Evolutionary conservation across 2,888 invertebrate genomes (phyloP).

Genomic region (Drosophila putrida): DNA sequence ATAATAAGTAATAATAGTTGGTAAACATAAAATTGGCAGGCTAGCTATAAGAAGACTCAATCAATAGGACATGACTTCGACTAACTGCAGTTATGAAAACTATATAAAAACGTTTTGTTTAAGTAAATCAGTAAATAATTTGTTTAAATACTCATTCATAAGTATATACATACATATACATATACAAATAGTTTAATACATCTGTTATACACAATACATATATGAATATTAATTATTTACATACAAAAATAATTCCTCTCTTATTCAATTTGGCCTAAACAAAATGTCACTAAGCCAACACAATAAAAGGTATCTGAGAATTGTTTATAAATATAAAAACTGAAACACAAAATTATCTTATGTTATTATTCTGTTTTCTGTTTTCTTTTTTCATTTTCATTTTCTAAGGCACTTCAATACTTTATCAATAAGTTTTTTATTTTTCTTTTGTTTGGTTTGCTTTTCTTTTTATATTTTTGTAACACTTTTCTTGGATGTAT

Average conservation of each 20-base stretch:
- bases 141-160: slow-evolving; percentile 31
- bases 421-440: slow-evolving; percentile 55
- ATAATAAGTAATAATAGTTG: slow-evolving; percentile 34
- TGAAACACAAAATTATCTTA: slow-evolving; percentile 37
- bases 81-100: slow-evolving; percentile 51
- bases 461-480: slow-evolving; percentile 16
- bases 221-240: slow-evolving; percentile 47
- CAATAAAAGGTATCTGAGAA: slow-evolving; percentile 57
- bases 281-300: slow-evolving; percentile 57
- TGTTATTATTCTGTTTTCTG: slow-evolving; percentile 21
- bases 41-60: slow-evolving; percentile 75
- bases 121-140: slow-evolving; percentile 49
- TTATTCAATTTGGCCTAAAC: slow-evolving; percentile 49
- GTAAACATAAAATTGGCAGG: slow-evolving; percentile 69
- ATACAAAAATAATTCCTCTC: slow-evolving; percentile 62
- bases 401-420: slow-evolving; percentile 80
- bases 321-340: slow-evolving; percentile 44
- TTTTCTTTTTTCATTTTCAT: slow-evolving; percentile 32
- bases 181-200: slow-evolving; percentile 42
- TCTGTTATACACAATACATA: slow-evolving; percentile 31
- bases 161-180: slow-evolving; percentile 19
- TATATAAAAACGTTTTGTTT: slow-evolving; percentile 43
- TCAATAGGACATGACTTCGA: slow-evolving; percentile 66
- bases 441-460: slow-evolving; percentile 18
- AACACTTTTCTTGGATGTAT: slow-evolving; percentile 35